Percentiles rank a stretch among this genome's conserved stretches.
These are phyloP conservation scores for Lutraria rhynchaena DNA, from an alignment of 1,140 invertebrate species.

Conservation along the genomic window DNA sequence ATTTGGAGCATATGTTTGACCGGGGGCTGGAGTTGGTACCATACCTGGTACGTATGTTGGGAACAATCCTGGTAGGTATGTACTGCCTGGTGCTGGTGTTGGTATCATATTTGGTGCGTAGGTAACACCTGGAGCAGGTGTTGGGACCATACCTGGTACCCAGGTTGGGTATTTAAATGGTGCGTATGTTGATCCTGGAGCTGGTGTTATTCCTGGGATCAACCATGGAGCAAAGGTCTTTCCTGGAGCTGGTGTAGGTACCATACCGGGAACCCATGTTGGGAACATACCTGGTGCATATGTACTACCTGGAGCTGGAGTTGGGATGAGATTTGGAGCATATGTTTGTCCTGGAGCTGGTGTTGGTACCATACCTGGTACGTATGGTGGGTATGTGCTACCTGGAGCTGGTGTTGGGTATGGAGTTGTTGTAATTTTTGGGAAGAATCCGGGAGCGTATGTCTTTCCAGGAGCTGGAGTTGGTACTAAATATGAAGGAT, in stretches of 20 bases:
- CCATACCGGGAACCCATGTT: conserved; percentile 60
- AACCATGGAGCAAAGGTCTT: conserved; percentile 58
- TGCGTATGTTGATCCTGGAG: conserved; percentile 66
- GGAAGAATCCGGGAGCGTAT: conserved; percentile 49
- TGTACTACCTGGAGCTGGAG: conserved; percentile 60
- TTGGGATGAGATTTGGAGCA: conserved; percentile 54
- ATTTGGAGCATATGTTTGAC: conserved; percentile 61
- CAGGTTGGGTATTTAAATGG: conserved; percentile 63
- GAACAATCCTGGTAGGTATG: conserved; percentile 59
- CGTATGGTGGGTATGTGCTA: conserved; percentile 54
- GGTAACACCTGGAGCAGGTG: conserved; percentile 61
- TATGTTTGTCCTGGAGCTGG: conserved; percentile 58
- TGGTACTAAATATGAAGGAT: conserved; percentile 26
- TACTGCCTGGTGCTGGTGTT: conserved; percentile 63
- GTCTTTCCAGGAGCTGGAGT: conserved; percentile 45
- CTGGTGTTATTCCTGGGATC: conserved; percentile 69
- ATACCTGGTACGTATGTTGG: conserved; percentile 60
- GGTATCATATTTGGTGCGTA: conserved; percentile 53
- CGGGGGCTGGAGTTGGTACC: conserved; percentile 49
- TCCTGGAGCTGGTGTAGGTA: conserved; percentile 60
- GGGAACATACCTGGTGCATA: conserved; percentile 60
- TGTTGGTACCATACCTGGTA: conserved; percentile 58
- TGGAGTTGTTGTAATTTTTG: conserved; percentile 50
- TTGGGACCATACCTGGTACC: conserved; percentile 63
- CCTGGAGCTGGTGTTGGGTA: conserved; percentile 57